Conservation (phyloP, 2,888 invertebrate genomes). For the Odontomyia ornata region DNA sequence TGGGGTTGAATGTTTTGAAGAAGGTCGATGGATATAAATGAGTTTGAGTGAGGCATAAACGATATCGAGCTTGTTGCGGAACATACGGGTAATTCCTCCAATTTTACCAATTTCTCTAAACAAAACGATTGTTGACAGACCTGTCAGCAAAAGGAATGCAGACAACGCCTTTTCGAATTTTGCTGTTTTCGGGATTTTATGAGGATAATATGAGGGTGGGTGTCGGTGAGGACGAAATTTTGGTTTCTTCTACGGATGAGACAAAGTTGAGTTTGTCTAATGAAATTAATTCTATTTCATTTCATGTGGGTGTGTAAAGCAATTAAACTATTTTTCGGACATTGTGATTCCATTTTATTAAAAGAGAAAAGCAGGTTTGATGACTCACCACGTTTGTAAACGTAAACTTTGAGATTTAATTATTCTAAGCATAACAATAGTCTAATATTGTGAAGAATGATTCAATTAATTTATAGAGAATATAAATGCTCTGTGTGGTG, state of each 20-base stretch:
- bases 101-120: conserved; percentile 37
- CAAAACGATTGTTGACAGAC: conserved; percentile 45
- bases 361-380: too few species aligned
- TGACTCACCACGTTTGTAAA: too few species aligned
- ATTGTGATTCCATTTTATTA: too few species aligned
- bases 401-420: too few species aligned
- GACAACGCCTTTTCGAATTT: conserved; percentile 40
- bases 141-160: conserved; percentile 45
- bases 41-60: conserved; percentile 36
- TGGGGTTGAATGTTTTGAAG: conserved; percentile 43
- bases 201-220: background rate
- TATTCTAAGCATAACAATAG: too few species aligned
- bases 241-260: background rate
- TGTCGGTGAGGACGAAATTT: conserved; percentile 8
- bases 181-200: conserved; percentile 24
- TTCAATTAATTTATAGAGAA: too few species aligned
- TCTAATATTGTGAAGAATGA: too few species aligned
- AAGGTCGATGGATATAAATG: conserved; percentile 44
- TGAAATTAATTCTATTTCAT: conserved; percentile 41
- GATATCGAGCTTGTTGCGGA: conserved; percentile 34
- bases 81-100: conserved; percentile 40
- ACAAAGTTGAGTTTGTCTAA: background rate
- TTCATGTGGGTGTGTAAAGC: background rate
- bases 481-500: too few species aligned
- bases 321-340: too few species aligned